A percentile compares a stretch with the other conserved stretches of the same genome.
phyloP scores from a whole-genome alignment of 2,797 vertebrate species.

The Ptychobarbus kaznakovi region DNA sequence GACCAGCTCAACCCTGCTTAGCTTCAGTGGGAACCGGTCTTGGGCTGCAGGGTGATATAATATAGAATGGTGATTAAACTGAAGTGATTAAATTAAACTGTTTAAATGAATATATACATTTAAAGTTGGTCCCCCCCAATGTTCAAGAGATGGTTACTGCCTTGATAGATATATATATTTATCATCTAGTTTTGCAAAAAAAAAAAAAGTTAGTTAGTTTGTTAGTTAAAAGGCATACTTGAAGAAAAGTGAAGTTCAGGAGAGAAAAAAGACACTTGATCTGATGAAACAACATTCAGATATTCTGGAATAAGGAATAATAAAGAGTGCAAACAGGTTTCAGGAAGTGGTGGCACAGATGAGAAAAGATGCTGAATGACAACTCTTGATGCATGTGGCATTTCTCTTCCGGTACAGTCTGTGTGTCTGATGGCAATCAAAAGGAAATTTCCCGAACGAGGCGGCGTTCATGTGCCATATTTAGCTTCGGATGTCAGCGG shows the following conservation, averaged over 20 bases:
- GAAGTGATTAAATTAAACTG: too few relatives aligned
- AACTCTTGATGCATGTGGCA: neutral
- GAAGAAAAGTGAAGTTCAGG: neutral
- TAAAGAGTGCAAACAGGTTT: constrained; percentile 3
- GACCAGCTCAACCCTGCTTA: too few relatives aligned
- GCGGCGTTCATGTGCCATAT: neutral
- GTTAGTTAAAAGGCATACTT: too few relatives aligned
- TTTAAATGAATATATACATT: too few relatives aligned
- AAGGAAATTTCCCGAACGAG: neutral
- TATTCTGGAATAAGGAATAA: neutral
- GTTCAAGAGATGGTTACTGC: too few relatives aligned
- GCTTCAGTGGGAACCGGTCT: too few relatives aligned
- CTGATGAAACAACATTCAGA: neutral
- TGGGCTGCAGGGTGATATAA: too few relatives aligned
- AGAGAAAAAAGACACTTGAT: neutral
- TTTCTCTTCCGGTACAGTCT: constrained; percentile 5
- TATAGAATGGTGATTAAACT: too few relatives aligned
- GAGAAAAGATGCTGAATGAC: neutral
- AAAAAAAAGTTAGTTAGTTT: too few relatives aligned
- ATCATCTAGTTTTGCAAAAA: too few relatives aligned
- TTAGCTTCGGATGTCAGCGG: neutral
- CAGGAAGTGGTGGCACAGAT: neutral
- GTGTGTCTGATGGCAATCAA: neutral
- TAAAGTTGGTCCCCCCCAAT: too few relatives aligned
- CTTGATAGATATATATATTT: too few relatives aligned